Evolutionary conservation across 1,140 invertebrate genomes (phyloP).

Genomic region (Drosophila punjabiensis): DNA sequence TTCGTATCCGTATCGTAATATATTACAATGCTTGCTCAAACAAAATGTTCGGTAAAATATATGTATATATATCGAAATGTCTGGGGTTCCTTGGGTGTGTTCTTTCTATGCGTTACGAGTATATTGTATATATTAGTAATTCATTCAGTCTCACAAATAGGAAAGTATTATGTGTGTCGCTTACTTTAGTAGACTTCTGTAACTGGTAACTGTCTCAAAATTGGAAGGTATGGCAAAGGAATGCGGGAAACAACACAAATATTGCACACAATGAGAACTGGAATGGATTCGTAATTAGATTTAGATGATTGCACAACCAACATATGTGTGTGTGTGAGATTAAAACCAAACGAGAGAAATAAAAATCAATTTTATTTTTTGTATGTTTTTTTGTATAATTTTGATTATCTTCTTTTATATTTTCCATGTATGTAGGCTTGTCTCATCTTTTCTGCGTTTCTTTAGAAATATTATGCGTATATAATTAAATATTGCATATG

Average conservation of each 20-base stretch:
- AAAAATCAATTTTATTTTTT: constrained; percentile 72
- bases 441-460: constrained; percentile 57
- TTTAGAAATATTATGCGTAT: constrained; percentile 67
- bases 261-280: constrained; percentile 37
- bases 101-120: constrained; percentile 53
- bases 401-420: constrained; percentile 84
- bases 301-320: constrained; percentile 52
- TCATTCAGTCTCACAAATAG: constrained; percentile 82
- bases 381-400: constrained; percentile 63
- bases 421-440: constrained; percentile 78
- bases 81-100: constrained; percentile 28
- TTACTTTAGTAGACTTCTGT: constrained; percentile 28
- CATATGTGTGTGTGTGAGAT: constrained; percentile 35
- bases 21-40: constrained; percentile 49
- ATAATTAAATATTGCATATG: constrained; percentile 53
- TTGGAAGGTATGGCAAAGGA: constrained; percentile 12
- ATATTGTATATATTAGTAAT: constrained; percentile 80
- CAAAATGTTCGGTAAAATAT: constrained; percentile 52
- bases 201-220: constrained; percentile 26
- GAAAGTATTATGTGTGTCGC: constrained; percentile 73
- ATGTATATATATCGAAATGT: constrained; percentile 39
- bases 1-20: constrained; percentile 26
- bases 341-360: constrained; percentile 49
- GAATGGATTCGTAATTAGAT: constrained; percentile 12
- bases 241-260: constrained; percentile 2